phyloP scores from a whole-genome alignment of 2,888 invertebrate species.

The Rhogogaster chlorosoma region DNA sequence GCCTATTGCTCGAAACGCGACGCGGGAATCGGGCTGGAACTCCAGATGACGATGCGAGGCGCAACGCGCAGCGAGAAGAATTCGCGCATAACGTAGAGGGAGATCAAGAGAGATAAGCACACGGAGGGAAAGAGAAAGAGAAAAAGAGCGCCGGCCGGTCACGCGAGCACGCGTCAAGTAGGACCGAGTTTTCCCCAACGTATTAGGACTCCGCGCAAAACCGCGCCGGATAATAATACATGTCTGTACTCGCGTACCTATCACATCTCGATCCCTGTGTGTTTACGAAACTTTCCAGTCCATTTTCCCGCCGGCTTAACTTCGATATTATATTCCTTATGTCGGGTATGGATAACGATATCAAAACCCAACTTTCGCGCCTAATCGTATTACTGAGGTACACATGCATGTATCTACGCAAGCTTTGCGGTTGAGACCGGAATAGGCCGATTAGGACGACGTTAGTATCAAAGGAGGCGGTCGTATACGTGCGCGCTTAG shows the following conservation, averaged over 20 bases:
- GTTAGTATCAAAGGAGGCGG: neutral
- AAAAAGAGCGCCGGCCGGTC: slow-evolving; percentile 44
- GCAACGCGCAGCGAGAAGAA: slow-evolving; percentile 6
- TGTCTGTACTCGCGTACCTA: neutral
- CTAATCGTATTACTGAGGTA: neutral
- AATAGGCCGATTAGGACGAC: slow-evolving; percentile 13
- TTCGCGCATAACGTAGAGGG: slow-evolving; percentile 41
- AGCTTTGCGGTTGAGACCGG: slow-evolving; percentile 15
- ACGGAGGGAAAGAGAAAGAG: slow-evolving; percentile 19
- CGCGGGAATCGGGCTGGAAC: slow-evolving; percentile 48
- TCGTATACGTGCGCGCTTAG: neutral
- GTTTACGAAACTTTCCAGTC: neutral
- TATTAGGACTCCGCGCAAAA: neutral
- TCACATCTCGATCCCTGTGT: neutral
- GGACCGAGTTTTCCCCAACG: neutral
- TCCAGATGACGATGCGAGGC: neutral
- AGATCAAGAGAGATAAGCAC: slow-evolving; percentile 48
- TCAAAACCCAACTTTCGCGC: neutral
- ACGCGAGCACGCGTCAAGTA: slow-evolving; percentile 15
- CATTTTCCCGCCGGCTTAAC: neutral
- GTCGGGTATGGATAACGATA: neutral
- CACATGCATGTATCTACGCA: neutral
- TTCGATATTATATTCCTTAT: neutral
- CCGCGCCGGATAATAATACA: neutral
- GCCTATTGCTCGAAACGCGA: slow-evolving; percentile 16